Evolutionary conservation across 2,888 invertebrate genomes (phyloP), one percentile per base, ranked within the genome.

Genomic region (Hermodice carunculata): DNA sequence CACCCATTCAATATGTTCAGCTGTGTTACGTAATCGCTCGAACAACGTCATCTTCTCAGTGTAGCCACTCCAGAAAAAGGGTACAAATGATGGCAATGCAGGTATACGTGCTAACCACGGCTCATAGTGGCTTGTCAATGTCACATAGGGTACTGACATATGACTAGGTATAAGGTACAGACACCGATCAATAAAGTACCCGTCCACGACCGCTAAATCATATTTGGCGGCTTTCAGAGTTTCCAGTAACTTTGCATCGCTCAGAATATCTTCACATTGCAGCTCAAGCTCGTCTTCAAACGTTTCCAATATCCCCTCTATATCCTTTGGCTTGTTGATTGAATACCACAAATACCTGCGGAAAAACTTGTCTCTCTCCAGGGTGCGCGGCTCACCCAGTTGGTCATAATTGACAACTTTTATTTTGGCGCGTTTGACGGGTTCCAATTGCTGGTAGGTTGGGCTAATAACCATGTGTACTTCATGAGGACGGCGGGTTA

Each of bases 41-140:
- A 22, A 32, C 51, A 70, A 65, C 2, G 64, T 65, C 70, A 70
- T 70, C 14, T 40, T 24, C 22, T 60, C 53, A 5, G 65, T 60
- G 26, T 42, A 54, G 5, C 37, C 32, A 14, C 58, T 57, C 17
- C 60, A 14, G 0, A 22, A 54, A 44, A 65, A 65, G 14, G 67
- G 70, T 17, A 53, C 58, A 28, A 61, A 61, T 19, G 70, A 70
- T 11, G 70, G 70, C 0, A 62, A 44, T 22, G 65, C 65, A 1
- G 63, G 67, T n/a, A 49, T 62, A 1, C 70, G 52, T 14, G 31
- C 24, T 29, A 70, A 28, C 70, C 70, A 70, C 1, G 65, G 65
- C 53, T 70, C 65, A 22, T 62, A 63, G 24, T 51, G 34, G 11
- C 67, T 68, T 2, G 40, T 44, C 14, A 68, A 2, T 8, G 48